Evolutionary conservation across 2,113 vertebrate species (phyloP).

Genomic region (Saguinus midas): DNA sequence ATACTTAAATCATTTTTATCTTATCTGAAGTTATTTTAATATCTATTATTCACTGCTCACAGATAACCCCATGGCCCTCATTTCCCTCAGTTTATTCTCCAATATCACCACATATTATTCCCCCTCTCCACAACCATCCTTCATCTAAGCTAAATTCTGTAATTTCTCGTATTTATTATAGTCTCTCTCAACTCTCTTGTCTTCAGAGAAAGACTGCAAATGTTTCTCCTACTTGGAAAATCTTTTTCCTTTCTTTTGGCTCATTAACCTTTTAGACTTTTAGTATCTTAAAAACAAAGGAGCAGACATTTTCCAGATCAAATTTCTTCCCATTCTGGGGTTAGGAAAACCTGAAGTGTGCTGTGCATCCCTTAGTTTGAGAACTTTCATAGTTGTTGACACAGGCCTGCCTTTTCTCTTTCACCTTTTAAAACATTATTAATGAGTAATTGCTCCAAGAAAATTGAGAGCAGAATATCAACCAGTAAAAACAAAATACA

Average conservation of each 20-base stretch:
- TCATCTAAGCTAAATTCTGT: not conserved
- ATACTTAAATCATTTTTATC: not conserved
- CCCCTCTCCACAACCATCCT: not conserved
- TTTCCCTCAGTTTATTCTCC: not conserved
- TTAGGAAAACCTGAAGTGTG: not conserved
- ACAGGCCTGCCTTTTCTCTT: not conserved
- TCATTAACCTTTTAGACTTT: not conserved
- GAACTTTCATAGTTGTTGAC: not conserved
- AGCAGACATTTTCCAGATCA: not conserved
- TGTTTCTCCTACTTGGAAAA: not conserved
- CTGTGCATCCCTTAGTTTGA: not conserved
- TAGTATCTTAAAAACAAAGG: not conserved
- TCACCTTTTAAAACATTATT: conserved; percentile 10
- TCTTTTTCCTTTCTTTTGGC: not conserved
- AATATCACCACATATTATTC: not conserved
- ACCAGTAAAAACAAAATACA: not conserved
- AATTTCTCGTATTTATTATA: not conserved
- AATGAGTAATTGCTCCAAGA: not conserved
- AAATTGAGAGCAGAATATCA: conserved; percentile 1
- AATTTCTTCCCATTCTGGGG: not conserved
- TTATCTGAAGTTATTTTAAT: not conserved
- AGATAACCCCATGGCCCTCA: not conserved
- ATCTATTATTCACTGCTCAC: not conserved
- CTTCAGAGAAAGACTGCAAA: not conserved
- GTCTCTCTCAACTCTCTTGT: not conserved